Percentiles rank a stretch among this genome's conserved stretches.
Conservation (phyloP, 2,888 invertebrate genomes). For the Digitonthophagus gazella region DNA sequence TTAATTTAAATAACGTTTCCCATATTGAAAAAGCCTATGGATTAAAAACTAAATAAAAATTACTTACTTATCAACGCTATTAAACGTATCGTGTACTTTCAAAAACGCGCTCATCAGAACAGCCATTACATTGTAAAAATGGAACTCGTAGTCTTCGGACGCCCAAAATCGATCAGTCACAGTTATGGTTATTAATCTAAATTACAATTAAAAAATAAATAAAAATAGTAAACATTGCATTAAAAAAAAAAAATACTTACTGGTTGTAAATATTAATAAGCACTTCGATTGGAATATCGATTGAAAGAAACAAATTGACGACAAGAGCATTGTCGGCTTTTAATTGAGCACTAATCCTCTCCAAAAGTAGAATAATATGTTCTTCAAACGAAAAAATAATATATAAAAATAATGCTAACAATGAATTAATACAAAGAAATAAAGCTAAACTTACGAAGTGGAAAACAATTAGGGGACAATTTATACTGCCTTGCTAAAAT, state of each 20-base stretch:
- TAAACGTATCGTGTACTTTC: constrained; percentile 60
- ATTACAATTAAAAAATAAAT: constrained; percentile 22
- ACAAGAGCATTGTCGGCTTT: constrained; percentile 72
- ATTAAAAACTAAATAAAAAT: not conserved
- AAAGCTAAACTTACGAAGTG: constrained; percentile 63
- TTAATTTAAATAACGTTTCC: too few species aligned
- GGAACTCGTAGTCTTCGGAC: constrained; percentile 79
- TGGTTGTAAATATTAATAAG: constrained; percentile 81
- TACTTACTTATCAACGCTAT: constrained; percentile 53
- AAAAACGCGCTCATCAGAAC: constrained; percentile 70
- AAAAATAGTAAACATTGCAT: too few species aligned
- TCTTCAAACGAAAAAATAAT: constrained; percentile 16
- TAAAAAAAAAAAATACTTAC: constrained; percentile 51
- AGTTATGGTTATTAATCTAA: constrained; percentile 32
- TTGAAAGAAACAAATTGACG: constrained; percentile 66
- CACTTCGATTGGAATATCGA: constrained; percentile 74
- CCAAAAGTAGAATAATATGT: constrained; percentile 72
- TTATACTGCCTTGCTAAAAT: constrained; percentile 75
- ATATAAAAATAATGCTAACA: constrained; percentile 29
- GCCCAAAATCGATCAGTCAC: constrained; percentile 72
- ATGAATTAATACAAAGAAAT: constrained; percentile 21
- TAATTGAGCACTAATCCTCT: constrained; percentile 73
- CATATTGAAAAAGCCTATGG: too few species aligned
- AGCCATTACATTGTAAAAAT: constrained; percentile 75
- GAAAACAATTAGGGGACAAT: constrained; percentile 83